Evolutionary conservation across 2,797 vertebrate species (phyloP), one percentile per base, ranked within the genome.

Genomic region (Alauda arvensis): DNA sequence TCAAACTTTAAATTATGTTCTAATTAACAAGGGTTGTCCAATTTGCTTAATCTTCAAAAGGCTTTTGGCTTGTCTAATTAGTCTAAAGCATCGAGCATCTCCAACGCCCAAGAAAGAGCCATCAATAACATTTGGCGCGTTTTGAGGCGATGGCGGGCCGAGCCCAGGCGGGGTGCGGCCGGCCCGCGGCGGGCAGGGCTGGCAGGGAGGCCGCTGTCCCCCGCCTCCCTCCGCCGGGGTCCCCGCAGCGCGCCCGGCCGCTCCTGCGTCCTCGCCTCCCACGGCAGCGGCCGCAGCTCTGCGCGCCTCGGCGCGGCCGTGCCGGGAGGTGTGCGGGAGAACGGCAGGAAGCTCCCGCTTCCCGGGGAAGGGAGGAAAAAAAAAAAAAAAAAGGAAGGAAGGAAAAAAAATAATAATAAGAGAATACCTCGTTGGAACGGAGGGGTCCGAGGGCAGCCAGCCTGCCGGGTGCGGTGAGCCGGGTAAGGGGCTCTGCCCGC

Each of bases 11-110:
- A 98, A 98, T 98, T 97, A 98, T 96, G 95, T 96, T 96, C 96
- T 99, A 98, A 99, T 99, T 98, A 99, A 98, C 98, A 97, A 97
- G 97, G 89, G 95, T 97, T 97, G 97, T 98, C 97, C 98, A 96
- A 98, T 98, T 97, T 97, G 97, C 97, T 98, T 98, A 96, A 98
- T 97, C 96, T 98, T 96, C 96, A 95, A 96, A 96, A 97, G 97
- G 93, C 96, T 96, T 97, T 94, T 96, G 92, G 94, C 96, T 96
- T 91, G 94, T 95, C 93, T 97, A 97, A 98, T 97, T 98, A 97
- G 96, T 96, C 96, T 95, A 96, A 97, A 96, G 94, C 96, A 95
- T 87, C 91, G 93, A 96, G 92, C 93, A 94, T 90, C 96, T 97
- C 95, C 94, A 96, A 95, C 92, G 92, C 93, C 90, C 90, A 69